Percentiles rank a stretch among this genome's conserved stretches.
phyloP scores from a whole-genome alignment of 1,140 invertebrate species.

The Asobara japonica region DNA sequence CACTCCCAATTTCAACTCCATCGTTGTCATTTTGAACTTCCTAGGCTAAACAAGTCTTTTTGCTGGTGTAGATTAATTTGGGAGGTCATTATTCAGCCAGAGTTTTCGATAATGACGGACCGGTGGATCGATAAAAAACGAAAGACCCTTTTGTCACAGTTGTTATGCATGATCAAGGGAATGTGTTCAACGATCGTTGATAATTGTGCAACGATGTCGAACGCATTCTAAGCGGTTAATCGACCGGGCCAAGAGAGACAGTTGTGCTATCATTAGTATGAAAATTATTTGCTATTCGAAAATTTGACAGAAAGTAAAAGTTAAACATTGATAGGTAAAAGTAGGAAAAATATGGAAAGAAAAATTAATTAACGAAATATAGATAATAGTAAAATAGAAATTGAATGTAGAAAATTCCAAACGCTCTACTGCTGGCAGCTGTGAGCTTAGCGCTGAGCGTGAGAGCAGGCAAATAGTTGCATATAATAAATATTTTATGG shows the following conservation, averaged over 20 bases:
- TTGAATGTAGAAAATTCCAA: background rate
- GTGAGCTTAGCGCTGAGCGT: slow-evolving; percentile 28
- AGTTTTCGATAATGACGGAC: slow-evolving; percentile 40
- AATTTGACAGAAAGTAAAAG: background rate
- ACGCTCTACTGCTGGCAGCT: slow-evolving; percentile 27
- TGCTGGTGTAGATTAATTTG: too few relatives aligned
- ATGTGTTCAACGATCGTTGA: slow-evolving; percentile 20
- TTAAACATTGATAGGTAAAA: background rate
- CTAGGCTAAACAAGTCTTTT: too few relatives aligned
- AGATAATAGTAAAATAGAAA: background rate
- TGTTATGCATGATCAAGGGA: slow-evolving; percentile 32
- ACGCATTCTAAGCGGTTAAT: slow-evolving; percentile 8
- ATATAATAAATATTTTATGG: background rate
- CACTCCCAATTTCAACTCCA: too few relatives aligned
- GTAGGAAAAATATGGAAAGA: background rate
- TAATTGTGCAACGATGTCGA: background rate
- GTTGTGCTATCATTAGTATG: slow-evolving; percentile 8
- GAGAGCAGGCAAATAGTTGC: slow-evolving; percentile 14
- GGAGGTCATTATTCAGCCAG: slow-evolving; percentile 20
- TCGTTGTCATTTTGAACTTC: background rate
- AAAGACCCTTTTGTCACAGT: slow-evolving; percentile 22
- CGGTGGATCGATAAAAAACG: slow-evolving; percentile 35
- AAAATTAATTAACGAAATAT: background rate
- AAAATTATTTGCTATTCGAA: background rate
- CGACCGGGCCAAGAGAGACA: slow-evolving; percentile 33